Conservation (phyloP, 1,140 invertebrate species). For the Elysia chlorotica region DNA sequence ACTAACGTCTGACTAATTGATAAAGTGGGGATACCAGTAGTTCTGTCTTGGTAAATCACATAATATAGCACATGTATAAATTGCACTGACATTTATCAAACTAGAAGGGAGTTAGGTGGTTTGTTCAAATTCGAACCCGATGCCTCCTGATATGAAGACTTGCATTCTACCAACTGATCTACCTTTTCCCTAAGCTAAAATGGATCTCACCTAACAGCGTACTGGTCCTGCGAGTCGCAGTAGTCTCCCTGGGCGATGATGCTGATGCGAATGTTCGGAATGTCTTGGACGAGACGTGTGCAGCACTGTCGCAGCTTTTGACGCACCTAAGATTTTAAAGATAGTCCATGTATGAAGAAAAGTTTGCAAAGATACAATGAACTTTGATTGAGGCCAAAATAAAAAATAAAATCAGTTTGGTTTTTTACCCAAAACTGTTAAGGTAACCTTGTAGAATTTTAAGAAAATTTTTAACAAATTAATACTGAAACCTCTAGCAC, state of each 20-base stretch:
- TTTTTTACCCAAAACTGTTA: not conserved
- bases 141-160: too few species aligned
- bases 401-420: not conserved
- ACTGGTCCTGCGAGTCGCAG: conserved; percentile 39
- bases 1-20: too few species aligned
- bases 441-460: not conserved
- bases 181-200: too few species aligned
- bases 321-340: conserved; percentile 38
- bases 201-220: conserved; percentile 40
- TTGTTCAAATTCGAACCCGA: too few species aligned
- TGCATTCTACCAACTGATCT: too few species aligned
- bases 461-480: not conserved
- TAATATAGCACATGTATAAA: too few species aligned
- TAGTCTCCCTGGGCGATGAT: conserved; percentile 56
- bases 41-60: too few species aligned
- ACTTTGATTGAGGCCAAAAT: not conserved
- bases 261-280: conserved; percentile 52
- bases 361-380: too few species aligned
- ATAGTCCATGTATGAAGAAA: not conserved
- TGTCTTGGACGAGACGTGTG: conserved; percentile 43
- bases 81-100: too few species aligned
- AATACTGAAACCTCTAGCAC: not conserved
- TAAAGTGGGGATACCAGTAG: too few species aligned
- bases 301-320: conserved; percentile 43
- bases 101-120: too few species aligned